Conservation (phyloP, 1,140 invertebrate species). For the Scaptomyza graminum region DNA sequence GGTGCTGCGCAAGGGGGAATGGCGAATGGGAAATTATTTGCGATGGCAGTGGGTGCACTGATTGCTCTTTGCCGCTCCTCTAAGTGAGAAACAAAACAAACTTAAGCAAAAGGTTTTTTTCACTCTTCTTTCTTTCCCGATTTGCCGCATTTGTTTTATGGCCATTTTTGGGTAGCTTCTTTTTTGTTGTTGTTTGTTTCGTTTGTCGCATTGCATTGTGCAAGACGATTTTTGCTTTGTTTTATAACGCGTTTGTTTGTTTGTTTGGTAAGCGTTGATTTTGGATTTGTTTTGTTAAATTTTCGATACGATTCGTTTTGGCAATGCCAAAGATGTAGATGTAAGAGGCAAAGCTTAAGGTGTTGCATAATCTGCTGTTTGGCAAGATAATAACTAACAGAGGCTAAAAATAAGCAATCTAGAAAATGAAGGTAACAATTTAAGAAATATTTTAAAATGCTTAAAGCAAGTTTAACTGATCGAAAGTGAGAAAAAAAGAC, state of each 20-base stretch:
- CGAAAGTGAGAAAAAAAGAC: no score
- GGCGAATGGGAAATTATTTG: neutral
- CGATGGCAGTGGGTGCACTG: constrained; percentile 58
- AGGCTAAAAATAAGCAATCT: neutral
- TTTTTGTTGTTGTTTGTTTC: constrained; percentile 66
- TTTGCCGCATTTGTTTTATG: constrained; percentile 51
- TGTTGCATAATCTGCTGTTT: constrained; percentile 30
- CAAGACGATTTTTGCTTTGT: constrained; percentile 52
- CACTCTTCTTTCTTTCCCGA: constrained; percentile 23
- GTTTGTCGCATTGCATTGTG: constrained; percentile 61
- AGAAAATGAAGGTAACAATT: neutral
- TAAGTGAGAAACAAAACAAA: constrained; percentile 63
- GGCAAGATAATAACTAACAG: neutral
- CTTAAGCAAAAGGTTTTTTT: constrained; percentile 32
- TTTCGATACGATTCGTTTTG: constrained; percentile 8
- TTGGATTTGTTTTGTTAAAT: neutral
- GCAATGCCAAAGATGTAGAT: neutral
- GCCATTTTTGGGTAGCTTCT: constrained; percentile 80
- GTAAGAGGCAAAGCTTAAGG: neutral
- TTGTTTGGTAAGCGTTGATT: constrained; percentile 6
- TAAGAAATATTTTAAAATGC: neutral
- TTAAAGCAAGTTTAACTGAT: neutral
- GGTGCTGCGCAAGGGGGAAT: neutral
- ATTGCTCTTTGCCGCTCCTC: constrained; percentile 68
- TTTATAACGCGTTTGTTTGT: constrained; percentile 41